phyloP scores from a whole-genome alignment of 2,888 invertebrate genomes.

The Drosophila testacea region DNA sequence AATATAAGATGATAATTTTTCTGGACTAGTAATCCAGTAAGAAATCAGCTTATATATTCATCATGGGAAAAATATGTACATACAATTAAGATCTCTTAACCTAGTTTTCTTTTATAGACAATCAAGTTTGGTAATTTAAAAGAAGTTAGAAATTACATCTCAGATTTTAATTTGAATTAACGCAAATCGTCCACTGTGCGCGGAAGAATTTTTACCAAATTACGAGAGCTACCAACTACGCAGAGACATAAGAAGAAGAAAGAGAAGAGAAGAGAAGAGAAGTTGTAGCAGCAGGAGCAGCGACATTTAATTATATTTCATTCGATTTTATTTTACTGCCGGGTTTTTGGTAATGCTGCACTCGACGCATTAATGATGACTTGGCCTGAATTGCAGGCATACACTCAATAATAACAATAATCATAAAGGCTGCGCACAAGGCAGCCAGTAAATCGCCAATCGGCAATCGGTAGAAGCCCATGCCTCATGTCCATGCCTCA shows the following conservation, averaged over 20 bases:
- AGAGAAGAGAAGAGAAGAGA: constrained; percentile 2
- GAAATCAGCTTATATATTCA: no score
- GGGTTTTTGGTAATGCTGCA: constrained; percentile 74
- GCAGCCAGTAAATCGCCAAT: constrained; percentile 53
- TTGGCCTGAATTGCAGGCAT: constrained; percentile 77
- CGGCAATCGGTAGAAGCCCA: constrained; percentile 56
- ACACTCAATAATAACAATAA: constrained; percentile 80
- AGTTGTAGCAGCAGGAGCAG: constrained; percentile 28
- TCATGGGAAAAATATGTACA: no score
- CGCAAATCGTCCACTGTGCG: constrained; percentile 13
- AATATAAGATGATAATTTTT: not conserved
- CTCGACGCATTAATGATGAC: constrained; percentile 76
- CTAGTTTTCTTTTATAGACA: no score
- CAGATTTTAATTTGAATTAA: not conserved
- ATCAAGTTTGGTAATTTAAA: no score
- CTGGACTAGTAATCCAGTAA: no score
- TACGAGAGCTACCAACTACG: constrained; percentile 70
- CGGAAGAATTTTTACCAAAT: constrained; percentile 69
- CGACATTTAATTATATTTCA: constrained; percentile 81
- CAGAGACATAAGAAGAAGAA: constrained; percentile 34
- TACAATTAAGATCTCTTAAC: no score
- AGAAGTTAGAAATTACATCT: no score
- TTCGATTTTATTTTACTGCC: constrained; percentile 76
- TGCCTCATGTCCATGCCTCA: constrained; percentile 26
- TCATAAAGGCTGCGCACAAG: constrained; percentile 69